Conservation (phyloP, 1,140 invertebrate genomes). For the Rhopalosiphum maidis region DNA sequence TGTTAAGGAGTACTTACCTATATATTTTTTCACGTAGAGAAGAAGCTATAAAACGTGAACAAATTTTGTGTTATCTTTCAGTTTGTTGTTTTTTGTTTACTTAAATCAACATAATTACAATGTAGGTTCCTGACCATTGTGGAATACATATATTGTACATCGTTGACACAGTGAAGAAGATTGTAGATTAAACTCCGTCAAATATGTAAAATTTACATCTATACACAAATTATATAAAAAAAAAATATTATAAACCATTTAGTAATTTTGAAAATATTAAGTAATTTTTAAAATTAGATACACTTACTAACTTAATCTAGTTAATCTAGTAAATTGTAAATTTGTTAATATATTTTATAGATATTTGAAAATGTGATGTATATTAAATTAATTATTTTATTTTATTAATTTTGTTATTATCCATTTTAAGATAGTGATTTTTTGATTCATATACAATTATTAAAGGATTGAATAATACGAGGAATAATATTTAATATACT, state of each 20-base stretch:
- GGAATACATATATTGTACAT: background rate
- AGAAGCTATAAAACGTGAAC: background rate
- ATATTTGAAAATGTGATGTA: background rate
- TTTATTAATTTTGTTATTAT: background rate
- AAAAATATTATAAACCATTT: background rate
- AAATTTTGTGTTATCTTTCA: background rate
- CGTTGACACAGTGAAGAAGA: background rate
- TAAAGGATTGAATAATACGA: too few species aligned
- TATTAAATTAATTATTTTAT: background rate
- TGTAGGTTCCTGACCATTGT: background rate
- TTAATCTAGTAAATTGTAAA: background rate
- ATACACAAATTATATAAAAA: background rate
- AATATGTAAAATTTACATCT: background rate
- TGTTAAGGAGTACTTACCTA: background rate
- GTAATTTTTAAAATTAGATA: background rate
- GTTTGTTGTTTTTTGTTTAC: background rate
- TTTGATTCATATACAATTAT: too few species aligned
- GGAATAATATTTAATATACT: too few species aligned
- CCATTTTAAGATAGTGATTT: background rate
- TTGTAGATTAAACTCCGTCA: background rate
- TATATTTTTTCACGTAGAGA: background rate
- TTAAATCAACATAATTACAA: background rate
- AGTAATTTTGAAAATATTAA: background rate
- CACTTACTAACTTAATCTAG: background rate
- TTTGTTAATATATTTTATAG: background rate